phyloP scores from a whole-genome alignment of 1,140 invertebrate species.

The Phenacoccus solenopsis region DNA sequence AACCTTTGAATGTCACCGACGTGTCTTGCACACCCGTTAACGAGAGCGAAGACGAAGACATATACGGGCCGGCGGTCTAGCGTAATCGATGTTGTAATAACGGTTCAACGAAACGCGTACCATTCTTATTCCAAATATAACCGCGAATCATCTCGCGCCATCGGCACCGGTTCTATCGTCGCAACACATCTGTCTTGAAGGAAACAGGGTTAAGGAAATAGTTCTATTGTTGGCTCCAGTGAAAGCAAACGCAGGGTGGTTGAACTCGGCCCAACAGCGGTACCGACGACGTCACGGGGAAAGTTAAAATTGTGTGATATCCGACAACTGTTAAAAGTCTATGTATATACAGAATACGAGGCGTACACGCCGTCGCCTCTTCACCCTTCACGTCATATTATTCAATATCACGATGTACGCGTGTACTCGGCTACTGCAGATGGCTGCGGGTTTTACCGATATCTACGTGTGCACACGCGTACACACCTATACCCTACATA shows the following conservation, averaged over 20 bases:
- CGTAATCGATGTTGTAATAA: too few species aligned
- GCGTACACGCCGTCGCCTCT: neutral
- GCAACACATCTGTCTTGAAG: neutral
- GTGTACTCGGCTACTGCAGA: neutral
- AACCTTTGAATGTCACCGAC: too few species aligned
- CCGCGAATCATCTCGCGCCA: neutral
- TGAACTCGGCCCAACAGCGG: neutral
- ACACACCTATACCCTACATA: neutral
- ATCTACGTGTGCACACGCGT: too few species aligned
- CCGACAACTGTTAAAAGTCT: neutral
- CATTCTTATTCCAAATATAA: conserved; percentile 3
- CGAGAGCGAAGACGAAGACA: too few species aligned
- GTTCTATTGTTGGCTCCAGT: neutral
- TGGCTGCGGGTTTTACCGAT: conserved; percentile 11
- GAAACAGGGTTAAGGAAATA: neutral
- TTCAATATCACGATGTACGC: neutral
- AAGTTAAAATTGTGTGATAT: conserved; percentile 14
- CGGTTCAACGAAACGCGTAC: too few species aligned
- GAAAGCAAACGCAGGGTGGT: conserved; percentile 2
- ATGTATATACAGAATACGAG: neutral
- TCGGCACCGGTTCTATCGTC: neutral
- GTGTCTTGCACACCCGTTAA: too few species aligned
- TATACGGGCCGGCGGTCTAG: too few species aligned
- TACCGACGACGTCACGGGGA: neutral
- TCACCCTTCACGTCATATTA: neutral